Percentiles rank a stretch among this genome's conserved stretches.
Evolutionary conservation across 1,140 invertebrate genomes (phyloP).

Genomic region (Acromyrmex heyeri): DNA sequence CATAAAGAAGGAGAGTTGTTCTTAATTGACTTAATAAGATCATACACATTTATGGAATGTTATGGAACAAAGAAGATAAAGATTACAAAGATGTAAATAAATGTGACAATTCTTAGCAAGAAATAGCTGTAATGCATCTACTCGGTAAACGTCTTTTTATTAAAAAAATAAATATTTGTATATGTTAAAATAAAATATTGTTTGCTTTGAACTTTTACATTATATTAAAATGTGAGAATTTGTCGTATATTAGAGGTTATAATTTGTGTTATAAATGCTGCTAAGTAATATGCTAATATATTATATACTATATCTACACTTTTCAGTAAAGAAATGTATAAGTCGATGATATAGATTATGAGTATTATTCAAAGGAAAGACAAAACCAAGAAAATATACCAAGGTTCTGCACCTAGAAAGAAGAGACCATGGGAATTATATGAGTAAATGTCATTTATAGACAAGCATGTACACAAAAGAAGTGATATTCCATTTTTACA

Average conservation of each 20-base stretch:
- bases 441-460: not conserved
- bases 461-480: not conserved
- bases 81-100: constrained; percentile 1
- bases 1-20: too few species aligned
- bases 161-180: not conserved
- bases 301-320: not conserved
- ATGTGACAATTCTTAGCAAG: too few species aligned
- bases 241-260: not conserved
- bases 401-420: not conserved
- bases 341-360: not conserved
- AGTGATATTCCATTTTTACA: not conserved
- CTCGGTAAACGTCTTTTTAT: too few species aligned
- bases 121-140: too few species aligned
- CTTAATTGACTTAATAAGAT: too few species aligned
- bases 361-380: not conserved
- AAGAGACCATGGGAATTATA: not conserved
- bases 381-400: not conserved
- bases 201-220: not conserved
- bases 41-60: too few species aligned
- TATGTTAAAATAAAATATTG: not conserved
- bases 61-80: constrained; percentile 2
- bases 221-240: not conserved
- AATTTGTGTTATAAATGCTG: not conserved
- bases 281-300: not conserved
- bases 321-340: not conserved